phyloP scores from a whole-genome alignment of 2,797 vertebrate genomes.

The Sphaeramia orbicularis region DNA sequence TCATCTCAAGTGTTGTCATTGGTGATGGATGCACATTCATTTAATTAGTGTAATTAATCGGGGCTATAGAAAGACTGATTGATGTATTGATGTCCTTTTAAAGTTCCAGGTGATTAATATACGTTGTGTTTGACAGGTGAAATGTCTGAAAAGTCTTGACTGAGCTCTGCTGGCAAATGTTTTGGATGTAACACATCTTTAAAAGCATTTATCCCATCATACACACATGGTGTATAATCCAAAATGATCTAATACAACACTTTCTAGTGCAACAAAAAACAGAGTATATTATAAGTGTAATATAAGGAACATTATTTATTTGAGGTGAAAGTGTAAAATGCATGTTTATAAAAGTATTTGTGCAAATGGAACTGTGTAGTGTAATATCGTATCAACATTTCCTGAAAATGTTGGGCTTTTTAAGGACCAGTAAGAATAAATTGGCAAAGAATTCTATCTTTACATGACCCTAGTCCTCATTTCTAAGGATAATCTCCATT shows the following conservation, averaged over 20 bases:
- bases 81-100: slow-evolving; percentile 48
- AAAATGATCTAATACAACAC: too few relatives aligned
- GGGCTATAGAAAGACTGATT: slow-evolving; percentile 18
- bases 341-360: too few relatives aligned
- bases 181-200: background rate
- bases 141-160: slow-evolving; percentile 13
- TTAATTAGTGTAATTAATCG: slow-evolving; percentile 57
- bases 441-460: background rate
- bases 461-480: background rate
- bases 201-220: too few relatives aligned
- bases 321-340: too few relatives aligned
- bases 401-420: background rate
- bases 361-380: too few relatives aligned
- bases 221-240: too few relatives aligned
- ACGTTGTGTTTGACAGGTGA: slow-evolving; percentile 15
- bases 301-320: too few relatives aligned
- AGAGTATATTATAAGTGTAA: too few relatives aligned
- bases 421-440: background rate
- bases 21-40: slow-evolving; percentile 45
- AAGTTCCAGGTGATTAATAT: slow-evolving; percentile 17
- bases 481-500: background rate
- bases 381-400: too few relatives aligned
- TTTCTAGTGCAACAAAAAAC: too few relatives aligned
- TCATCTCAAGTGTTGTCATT: slow-evolving; percentile 12
- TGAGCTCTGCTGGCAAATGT: slow-evolving; percentile 7